These are phyloP conservation scores for Saturnia pavonia DNA, from an alignment of 2,888 invertebrate species.

Conservation along the genomic window DNA sequence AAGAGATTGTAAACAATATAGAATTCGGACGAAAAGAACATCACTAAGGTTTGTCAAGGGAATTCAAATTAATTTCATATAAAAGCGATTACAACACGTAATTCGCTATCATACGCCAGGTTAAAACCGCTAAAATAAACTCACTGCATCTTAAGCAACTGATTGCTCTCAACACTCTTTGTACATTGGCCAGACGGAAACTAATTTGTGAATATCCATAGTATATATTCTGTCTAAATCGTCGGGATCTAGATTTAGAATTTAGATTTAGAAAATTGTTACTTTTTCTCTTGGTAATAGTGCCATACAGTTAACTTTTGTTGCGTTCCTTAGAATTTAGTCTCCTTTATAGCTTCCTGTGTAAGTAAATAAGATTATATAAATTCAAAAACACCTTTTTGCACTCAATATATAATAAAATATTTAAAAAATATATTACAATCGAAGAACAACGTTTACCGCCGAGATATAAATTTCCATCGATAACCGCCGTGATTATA, in stretches of 20 bases:
- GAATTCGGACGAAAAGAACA: neutral
- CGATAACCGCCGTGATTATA: no score
- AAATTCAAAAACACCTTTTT: no score
- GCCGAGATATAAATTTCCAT: no score
- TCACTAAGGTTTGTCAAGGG: neutral
- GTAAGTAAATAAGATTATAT: neutral
- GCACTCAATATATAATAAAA: no score
- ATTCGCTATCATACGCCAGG: neutral
- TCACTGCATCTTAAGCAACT: slow-evolving; percentile 11
- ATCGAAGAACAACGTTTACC: no score
- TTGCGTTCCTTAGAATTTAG: neutral
- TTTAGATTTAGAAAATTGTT: neutral
- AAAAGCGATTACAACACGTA: neutral
- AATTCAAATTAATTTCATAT: neutral
- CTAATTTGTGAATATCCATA: neutral
- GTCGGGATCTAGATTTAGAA: neutral
- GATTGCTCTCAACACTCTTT: neutral
- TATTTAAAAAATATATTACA: no score
- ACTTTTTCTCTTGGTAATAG: neutral
- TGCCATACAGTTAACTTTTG: neutral
- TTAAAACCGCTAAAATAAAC: slow-evolving; percentile 8
- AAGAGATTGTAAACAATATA: neutral
- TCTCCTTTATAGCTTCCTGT: neutral
- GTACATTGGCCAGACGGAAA: neutral
- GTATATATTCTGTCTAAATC: neutral